A percentile compares a stretch with the other conserved stretches of the same genome.
phyloP scores from a whole-genome alignment of 2,113 vertebrate species.

The Typhlomys cinereus region DNA sequence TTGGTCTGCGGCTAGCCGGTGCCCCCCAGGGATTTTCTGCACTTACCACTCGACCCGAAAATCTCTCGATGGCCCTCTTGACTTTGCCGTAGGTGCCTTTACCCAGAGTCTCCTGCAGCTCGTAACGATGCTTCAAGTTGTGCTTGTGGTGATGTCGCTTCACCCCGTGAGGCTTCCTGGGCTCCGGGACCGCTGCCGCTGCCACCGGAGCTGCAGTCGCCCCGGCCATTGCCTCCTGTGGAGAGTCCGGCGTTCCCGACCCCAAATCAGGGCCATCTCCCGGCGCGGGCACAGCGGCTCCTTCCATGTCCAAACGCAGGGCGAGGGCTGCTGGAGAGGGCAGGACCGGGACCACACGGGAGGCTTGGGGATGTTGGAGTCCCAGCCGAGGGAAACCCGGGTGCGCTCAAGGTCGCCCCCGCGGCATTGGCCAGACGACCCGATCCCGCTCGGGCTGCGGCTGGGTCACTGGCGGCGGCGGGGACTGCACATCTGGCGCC shows the following conservation, averaged over 20 bases:
- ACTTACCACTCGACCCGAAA: conserved; percentile 97
- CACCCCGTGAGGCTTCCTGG: conserved; percentile 88
- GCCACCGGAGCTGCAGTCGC: conserved; percentile 33
- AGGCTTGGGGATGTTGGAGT: neutral
- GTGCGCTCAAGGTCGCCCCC: conserved; percentile 57
- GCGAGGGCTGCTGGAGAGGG: conserved; percentile 35
- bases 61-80: conserved; percentile 96
- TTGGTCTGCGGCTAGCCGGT: neutral
- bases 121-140: conserved; percentile 98
- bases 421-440: conserved; percentile 53
- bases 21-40: neutral
- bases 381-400: conserved; percentile 40
- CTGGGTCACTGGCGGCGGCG: conserved; percentile 63
- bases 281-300: conserved; percentile 62
- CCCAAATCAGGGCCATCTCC: conserved; percentile 45
- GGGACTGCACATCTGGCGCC: conserved; percentile 68
- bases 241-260: conserved; percentile 45
- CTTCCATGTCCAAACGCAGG: conserved; percentile 74
- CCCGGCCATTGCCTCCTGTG: conserved; percentile 59
- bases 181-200: conserved; percentile 43
- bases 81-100: conserved; percentile 99
- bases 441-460: conserved; percentile 48
- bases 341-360: neutral
- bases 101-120: conserved; percentile 97
- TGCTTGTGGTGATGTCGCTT: conserved; percentile 99